phyloP scores from a whole-genome alignment of 2,888 invertebrate genomes.

The Coenonympha arcania region DNA sequence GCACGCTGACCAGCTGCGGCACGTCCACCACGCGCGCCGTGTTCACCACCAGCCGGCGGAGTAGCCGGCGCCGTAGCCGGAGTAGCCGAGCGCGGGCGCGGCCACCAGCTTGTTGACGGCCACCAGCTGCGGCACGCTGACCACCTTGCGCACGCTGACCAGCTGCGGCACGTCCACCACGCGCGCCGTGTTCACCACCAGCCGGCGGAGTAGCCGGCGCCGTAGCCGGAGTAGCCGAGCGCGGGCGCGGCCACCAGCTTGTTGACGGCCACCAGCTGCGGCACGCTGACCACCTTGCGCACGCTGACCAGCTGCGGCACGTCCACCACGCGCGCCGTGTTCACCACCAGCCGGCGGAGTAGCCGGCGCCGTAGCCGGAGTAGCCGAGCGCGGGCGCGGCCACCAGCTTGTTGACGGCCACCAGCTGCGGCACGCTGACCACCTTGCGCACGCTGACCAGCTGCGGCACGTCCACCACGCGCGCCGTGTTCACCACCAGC shows the following conservation, averaged over 20 bases:
- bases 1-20: too few species aligned
- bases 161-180: not conserved
- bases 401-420: too few species aligned
- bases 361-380: slow-evolving; percentile 1
- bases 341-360: slow-evolving; percentile 10
- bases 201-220: not conserved
- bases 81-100: too few species aligned
- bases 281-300: not conserved
- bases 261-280: too few species aligned
- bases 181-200: slow-evolving; percentile 4
- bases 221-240: slow-evolving; percentile 9
- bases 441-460: not conserved
- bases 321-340: not conserved
- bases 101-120: too few species aligned
- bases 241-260: too few species aligned
- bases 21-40: too few species aligned
- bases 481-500: slow-evolving; percentile 5
- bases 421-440: too few species aligned
- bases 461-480: not conserved
- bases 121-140: too few species aligned
- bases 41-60: too few species aligned
- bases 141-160: not conserved
- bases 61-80: too few species aligned
- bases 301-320: not conserved
- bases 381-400: too few species aligned